Evolutionary conservation across 2,113 vertebrate species (phyloP), one percentile per base, ranked within the genome.

Genomic region (Anolis sagrei): DNA sequence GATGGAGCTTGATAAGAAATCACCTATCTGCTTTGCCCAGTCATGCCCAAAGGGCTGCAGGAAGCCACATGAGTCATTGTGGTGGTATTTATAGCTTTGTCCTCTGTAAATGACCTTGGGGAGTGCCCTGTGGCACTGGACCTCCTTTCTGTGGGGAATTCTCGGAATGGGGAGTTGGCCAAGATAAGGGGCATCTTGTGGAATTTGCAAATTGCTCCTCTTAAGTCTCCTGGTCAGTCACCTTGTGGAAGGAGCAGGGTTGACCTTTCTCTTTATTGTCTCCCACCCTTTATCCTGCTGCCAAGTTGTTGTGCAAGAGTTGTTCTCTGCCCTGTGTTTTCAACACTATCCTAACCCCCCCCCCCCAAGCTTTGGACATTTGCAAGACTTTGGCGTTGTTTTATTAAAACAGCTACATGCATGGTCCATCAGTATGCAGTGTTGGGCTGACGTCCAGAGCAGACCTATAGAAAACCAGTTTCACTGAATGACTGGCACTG

Each of bases 61-160:
- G 89, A 89, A 90, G 83, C 64, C 88, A 27, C 70, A 34, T 90
- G 92, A 6, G 32, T 92, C 92, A 92, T 85, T 93, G 79, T 90
- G 6, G 68, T 91, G 91, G 83, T 92, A 88, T 94, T 92, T 92
- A 89, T 81, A 83, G 80, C 88, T 9, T 39, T 91, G 85, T 74
- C 87, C 64, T 91, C 74, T 84, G 21, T 79, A 34, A 72, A 79
- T 36, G 2, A 44, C 87, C 87, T 79, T 39, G 36, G 44, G 10
- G 36, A 16, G 27, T 16, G 54, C 77, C 77, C 77, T 51, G 86
- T 92, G 92, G 92, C 90, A 90, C 82, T 88, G 21, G 39, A 68
- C 6, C 75, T 1, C 32, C 68, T 92, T 92, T 92, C 89, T 88
- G 87, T 85, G 92, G 91, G 78, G 83, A 76, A 66, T 91, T 90